Conservation (phyloP, 1,140 invertebrate species). For the Aphidius gifuensis region DNA sequence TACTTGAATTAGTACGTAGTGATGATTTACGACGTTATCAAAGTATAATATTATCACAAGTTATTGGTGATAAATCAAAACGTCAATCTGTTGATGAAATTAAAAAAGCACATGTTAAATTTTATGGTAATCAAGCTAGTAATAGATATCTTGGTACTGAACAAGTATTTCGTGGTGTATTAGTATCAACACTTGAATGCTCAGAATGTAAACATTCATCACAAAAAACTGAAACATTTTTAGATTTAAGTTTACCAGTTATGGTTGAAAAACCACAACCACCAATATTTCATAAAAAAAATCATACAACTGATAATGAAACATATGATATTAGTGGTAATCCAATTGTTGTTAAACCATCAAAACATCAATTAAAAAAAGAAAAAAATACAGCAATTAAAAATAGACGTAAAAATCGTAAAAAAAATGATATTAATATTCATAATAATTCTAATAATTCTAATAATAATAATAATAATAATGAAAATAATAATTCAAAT, state of each 20-base stretch:
- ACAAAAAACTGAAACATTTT: constrained; percentile 84
- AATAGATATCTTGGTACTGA: constrained; percentile 79
- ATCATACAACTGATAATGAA: constrained; percentile 36
- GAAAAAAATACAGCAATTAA: constrained; percentile 59
- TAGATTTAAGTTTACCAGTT: constrained; percentile 91
- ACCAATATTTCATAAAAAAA: constrained; percentile 47
- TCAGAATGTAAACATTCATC: constrained; percentile 84
- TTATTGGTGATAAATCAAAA: constrained; percentile 65
- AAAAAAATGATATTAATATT: constrained; percentile 19
- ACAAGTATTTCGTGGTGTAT: constrained; percentile 77
- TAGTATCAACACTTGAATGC: constrained; percentile 87
- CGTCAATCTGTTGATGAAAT: constrained; percentile 71
- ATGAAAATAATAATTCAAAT: constrained; percentile 19
- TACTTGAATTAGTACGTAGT: constrained; percentile 77
- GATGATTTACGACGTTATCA: constrained; percentile 68
- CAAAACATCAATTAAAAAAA: constrained; percentile 69
- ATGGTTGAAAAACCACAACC: constrained; percentile 69
- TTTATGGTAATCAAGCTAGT: constrained; percentile 77
- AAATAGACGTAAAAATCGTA: constrained; percentile 37
- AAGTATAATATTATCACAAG: constrained; percentile 68
- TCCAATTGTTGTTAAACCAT: constrained; percentile 34
- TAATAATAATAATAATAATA: background rate
- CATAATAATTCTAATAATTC: background rate
- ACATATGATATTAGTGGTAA: constrained; percentile 34
- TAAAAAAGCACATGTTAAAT: constrained; percentile 71